These are phyloP conservation scores for Hydraecia micacea DNA, from an alignment of 2,888 invertebrate genomes.

Conservation along the genomic window DNA sequence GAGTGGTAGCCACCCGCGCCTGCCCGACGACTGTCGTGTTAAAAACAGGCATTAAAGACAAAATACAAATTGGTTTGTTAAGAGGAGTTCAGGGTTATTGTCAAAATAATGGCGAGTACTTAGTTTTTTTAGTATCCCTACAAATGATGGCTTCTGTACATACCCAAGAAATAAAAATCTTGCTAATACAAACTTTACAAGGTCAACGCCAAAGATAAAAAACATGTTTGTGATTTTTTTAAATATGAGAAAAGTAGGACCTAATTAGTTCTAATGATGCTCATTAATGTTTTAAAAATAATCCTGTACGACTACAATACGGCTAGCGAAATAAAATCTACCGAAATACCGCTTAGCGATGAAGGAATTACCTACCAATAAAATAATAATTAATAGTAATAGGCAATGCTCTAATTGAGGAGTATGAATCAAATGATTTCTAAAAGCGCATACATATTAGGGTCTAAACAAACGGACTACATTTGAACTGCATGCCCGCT, in stretches of 20 bases:
- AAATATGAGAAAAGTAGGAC: background rate
- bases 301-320: background rate
- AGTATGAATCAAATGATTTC: background rate
- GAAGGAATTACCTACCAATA: background rate
- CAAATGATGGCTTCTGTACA: conserved; percentile 1
- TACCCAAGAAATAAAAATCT: conserved; percentile 16
- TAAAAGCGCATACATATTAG: background rate
- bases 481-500: no score
- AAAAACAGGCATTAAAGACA: conserved; percentile 60
- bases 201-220: background rate
- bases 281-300: conserved; percentile 22
- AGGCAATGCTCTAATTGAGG: background rate
- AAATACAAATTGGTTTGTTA: conserved; percentile 17
- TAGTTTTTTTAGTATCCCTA: conserved; percentile 1
- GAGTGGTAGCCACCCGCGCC: conserved; percentile 89
- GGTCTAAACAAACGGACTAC: no score
- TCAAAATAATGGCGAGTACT: conserved; percentile 18
- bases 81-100: conserved; percentile 15
- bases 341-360: background rate
- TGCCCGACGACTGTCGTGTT: conserved; percentile 81
- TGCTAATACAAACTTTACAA: background rate
- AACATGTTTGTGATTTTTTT: background rate
- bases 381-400: background rate
- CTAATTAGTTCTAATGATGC: background rate
- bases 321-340: background rate